Percentiles rank a stretch among this genome's conserved stretches.
Evolutionary conservation across 1,140 invertebrate genomes (phyloP).

Genomic region (Meloidogyne exigua): DNA sequence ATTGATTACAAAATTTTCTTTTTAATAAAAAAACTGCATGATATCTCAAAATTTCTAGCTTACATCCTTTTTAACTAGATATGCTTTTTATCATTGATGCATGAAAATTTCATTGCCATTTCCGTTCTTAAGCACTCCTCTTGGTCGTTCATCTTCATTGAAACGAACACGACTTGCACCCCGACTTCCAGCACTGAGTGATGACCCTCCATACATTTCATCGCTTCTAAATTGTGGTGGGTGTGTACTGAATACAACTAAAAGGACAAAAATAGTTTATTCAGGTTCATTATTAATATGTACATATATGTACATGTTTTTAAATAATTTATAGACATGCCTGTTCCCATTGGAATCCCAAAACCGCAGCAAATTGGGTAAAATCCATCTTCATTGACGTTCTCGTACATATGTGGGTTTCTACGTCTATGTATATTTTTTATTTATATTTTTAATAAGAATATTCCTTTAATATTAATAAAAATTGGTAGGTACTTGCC

Average conservation of each 20-base stretch:
- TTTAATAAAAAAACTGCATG: no score
- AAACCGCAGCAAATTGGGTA: conserved; percentile 50
- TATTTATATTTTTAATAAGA: neutral
- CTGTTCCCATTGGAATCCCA: conserved; percentile 44
- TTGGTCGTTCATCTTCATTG: conserved; percentile 43
- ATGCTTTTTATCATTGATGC: conserved; percentile 6
- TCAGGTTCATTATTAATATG: no score
- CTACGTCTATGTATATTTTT: conserved; percentile 25
- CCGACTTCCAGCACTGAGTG: conserved; percentile 14
- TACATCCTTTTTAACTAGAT: neutral
- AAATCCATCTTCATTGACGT: conserved; percentile 38
- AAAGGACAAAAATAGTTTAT: neutral
- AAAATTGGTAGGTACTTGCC: neutral
- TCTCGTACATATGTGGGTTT: conserved; percentile 44
- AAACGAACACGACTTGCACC: conserved; percentile 37
- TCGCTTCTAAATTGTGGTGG: conserved; percentile 45
- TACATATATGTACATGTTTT: no score
- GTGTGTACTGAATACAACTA: conserved; percentile 46
- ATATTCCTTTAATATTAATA: neutral
- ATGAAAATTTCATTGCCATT: conserved; percentile 8
- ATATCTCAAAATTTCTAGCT: no score
- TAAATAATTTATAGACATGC: neutral
- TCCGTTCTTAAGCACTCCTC: conserved; percentile 45
- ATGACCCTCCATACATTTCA: conserved; percentile 23
- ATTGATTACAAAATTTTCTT: no score